Base-by-base conservation (phyloP, 2,888 invertebrate species). In the Diaprepes abbreviatus region DNA sequence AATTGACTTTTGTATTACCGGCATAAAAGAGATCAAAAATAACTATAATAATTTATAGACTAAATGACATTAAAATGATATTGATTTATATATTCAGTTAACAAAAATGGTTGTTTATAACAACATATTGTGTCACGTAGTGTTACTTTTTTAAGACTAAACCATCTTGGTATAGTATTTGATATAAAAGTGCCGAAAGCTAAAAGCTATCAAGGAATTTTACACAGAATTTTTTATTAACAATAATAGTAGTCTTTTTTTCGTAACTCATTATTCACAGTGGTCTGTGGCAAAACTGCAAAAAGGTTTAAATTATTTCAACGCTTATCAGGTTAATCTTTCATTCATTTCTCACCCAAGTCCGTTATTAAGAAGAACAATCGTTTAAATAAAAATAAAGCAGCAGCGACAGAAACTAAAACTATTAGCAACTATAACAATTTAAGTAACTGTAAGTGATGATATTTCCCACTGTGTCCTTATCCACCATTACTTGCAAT, bases 371-470 rank as follows among this genome's bases (percentile, higher is more conserved):
- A 24, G 6, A 24, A 45, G 12, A 45, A 45, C 45, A 45, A 45
- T 45, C 6, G 24, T 24, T 45, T 24, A 12, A 4, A 12, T 21
- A 24, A 45, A 45, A 12, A 24, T n/a, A 45, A 45, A 21, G 24
- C n/a, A 4, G 3, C 3, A 24, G n/a, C 21, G 45, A 45, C 45
- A 45, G 19, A 24, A 45, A 45, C 21, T 24, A 45, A 45, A 45
- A 45, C 45, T 45, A 45, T 45, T 45, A 45, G 45, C 45, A 45
- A 45, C 45, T 45, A 45, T 24, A 45, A 45, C 45, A 45, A 45
- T 45, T 45, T 24, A 6, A 45, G 24, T 45, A 45, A 45, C 45
- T 45, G 45, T 45, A 45, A 45, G 24, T 45, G 45, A 12, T 45
- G 45, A 24, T 45, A 10, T 45, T 45, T 45, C 45, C 24, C 45